phyloP scores from a whole-genome alignment of 2,888 invertebrate genomes.

The Pollenia griseotomentosa region DNA sequence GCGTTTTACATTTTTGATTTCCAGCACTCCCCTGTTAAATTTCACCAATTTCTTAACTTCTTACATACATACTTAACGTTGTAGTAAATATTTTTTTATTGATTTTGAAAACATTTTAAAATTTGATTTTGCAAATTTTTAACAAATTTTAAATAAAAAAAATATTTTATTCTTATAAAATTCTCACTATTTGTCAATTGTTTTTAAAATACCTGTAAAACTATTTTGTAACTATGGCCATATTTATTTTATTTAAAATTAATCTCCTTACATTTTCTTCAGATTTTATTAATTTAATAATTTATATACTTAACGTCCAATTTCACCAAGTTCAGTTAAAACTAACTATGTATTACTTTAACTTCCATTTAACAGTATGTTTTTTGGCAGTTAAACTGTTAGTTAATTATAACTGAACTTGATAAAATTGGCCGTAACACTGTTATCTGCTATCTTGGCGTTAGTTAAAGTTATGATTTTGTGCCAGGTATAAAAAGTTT shows the following conservation, averaged over 20 bases:
- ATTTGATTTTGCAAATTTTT: not conserved
- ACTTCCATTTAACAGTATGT: conserved; percentile 23
- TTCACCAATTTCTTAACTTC: no score
- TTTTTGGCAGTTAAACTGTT: not conserved
- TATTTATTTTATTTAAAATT: conserved; percentile 64
- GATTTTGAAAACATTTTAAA: no score
- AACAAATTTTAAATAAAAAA: not conserved
- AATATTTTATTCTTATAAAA: conserved; percentile 11
- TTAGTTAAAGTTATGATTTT: no score
- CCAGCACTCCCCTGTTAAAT: no score
- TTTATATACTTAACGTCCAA: conserved; percentile 19
- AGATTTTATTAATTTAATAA: conserved; percentile 48
- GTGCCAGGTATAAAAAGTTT: no score
- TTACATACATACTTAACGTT: no score
- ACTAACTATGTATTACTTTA: not conserved
- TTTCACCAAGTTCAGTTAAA: not conserved
- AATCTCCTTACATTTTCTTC: not conserved
- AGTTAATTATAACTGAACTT: no score
- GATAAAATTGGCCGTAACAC: no score
- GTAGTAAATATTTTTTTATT: no score
- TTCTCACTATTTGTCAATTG: conserved; percentile 7
- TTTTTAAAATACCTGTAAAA: conserved; percentile 46
- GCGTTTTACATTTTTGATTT: no score
- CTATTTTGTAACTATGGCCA: conserved; percentile 60
- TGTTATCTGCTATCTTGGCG: no score